These are phyloP conservation scores for Leguminivora glycinivorella DNA, from an alignment of 1,140 invertebrate species.

Conservation along the genomic window DNA sequence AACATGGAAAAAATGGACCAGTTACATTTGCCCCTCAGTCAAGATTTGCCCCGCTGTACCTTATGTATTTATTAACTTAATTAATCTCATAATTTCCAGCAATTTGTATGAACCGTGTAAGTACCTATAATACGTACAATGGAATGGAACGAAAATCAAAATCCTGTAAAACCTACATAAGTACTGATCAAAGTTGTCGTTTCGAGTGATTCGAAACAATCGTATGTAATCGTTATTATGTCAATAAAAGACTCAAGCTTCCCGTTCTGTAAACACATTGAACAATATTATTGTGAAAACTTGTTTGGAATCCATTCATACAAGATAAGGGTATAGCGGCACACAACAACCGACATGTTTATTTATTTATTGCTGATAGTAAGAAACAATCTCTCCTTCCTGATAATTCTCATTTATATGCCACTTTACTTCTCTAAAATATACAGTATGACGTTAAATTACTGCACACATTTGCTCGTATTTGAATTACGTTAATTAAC, in stretches of 20 bases:
- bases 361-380: background rate
- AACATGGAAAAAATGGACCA: too few species aligned
- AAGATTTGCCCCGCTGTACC: too few species aligned
- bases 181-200: background rate
- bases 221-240: background rate
- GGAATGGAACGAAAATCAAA: background rate
- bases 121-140: too few species aligned
- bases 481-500: too few species aligned
- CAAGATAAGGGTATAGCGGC: background rate
- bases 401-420: background rate
- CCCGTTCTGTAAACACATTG: background rate
- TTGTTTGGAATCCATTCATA: slow-evolving; percentile 8
- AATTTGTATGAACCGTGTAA: too few species aligned
- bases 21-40: too few species aligned
- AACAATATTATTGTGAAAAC: slow-evolving; percentile 4
- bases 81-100: too few species aligned
- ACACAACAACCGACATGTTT: background rate
- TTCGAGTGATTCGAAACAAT: background rate
- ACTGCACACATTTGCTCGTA: too few species aligned
- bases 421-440: too few species aligned
- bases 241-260: background rate
- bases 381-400: background rate
- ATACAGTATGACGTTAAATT: too few species aligned
- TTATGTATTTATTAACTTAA: too few species aligned
- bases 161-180: background rate